These are phyloP conservation scores for Orthosia cruda DNA, from an alignment of 2,888 invertebrate genomes.

Conservation along the genomic window DNA sequence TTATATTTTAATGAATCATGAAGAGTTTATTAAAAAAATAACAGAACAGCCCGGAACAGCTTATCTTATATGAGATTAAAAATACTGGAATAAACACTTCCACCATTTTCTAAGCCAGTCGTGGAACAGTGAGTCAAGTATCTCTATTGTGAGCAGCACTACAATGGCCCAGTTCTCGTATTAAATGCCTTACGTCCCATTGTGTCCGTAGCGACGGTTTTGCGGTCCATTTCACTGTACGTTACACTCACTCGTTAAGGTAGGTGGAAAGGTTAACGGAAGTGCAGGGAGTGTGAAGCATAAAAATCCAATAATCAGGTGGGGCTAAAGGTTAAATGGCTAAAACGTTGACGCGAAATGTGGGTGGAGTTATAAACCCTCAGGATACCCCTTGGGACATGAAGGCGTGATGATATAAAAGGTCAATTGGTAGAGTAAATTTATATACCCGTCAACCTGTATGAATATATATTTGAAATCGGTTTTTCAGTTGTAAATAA, in stretches of 20 bases:
- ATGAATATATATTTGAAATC: too few relatives aligned
- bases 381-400: too few relatives aligned
- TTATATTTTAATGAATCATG: too few relatives aligned
- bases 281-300: not conserved
- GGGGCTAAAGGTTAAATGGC: not conserved
- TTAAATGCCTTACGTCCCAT: conserved; percentile 31
- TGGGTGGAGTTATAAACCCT: too few relatives aligned
- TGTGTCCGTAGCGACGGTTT: conserved; percentile 23
- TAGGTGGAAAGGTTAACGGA: conserved; percentile 27
- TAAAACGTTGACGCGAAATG: not conserved
- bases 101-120: not conserved
- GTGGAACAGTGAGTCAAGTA: not conserved
- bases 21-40: too few relatives aligned
- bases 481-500: too few relatives aligned
- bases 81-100: not conserved
- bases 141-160: conserved; percentile 27
- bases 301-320: not conserved
- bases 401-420: too few relatives aligned
- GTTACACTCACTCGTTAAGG: conserved; percentile 1
- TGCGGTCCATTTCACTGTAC: conserved; percentile 3
- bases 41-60: too few relatives aligned
- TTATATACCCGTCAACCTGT: too few relatives aligned
- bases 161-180: conserved; percentile 39
- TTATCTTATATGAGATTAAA: not conserved
- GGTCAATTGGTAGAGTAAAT: too few relatives aligned